A percentile compares a stretch with the other conserved stretches of the same genome.
These are phyloP conservation scores for Dynastes grantii DNA, from an alignment of 2,888 invertebrate species.

Conservation along the genomic window DNA sequence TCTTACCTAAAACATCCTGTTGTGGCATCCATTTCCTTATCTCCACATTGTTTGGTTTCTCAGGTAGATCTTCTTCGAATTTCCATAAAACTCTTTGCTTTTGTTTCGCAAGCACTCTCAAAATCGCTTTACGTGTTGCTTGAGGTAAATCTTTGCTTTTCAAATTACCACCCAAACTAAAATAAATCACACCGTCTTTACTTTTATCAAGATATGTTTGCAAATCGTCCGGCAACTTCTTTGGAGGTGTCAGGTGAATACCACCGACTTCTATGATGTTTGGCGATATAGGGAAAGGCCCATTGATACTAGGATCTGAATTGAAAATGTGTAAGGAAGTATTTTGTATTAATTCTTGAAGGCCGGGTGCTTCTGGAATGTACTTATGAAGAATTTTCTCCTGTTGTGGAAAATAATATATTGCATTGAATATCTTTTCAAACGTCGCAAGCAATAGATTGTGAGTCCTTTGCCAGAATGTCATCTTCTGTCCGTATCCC, in stretches of 20 bases:
- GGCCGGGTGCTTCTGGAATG: constrained; percentile 60
- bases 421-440: constrained; percentile 59
- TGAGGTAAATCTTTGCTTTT: constrained; percentile 73
- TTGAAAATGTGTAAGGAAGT: constrained; percentile 63
- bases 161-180: constrained; percentile 77
- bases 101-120: constrained; percentile 74
- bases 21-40: constrained; percentile 70
- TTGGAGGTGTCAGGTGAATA: constrained; percentile 66
- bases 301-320: constrained; percentile 71
- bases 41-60: constrained; percentile 68
- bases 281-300: constrained; percentile 72
- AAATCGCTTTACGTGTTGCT: constrained; percentile 72
- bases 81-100: constrained; percentile 74
- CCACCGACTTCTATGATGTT: constrained; percentile 76
- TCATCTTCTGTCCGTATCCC: constrained; percentile 67
- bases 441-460: constrained; percentile 70
- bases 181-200: constrained; percentile 73
- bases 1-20: constrained; percentile 61
- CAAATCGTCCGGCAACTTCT: constrained; percentile 68
- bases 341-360: constrained; percentile 60
- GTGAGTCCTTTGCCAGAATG: constrained; percentile 72
- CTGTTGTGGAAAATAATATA: constrained; percentile 59
- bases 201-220: constrained; percentile 72
- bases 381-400: constrained; percentile 60
- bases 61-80: constrained; percentile 69